Percentiles rank a stretch among this genome's conserved stretches.
These are phyloP conservation scores for Heliothis peltigera DNA, from an alignment of 2,888 invertebrate species.

Conservation along the genomic window DNA sequence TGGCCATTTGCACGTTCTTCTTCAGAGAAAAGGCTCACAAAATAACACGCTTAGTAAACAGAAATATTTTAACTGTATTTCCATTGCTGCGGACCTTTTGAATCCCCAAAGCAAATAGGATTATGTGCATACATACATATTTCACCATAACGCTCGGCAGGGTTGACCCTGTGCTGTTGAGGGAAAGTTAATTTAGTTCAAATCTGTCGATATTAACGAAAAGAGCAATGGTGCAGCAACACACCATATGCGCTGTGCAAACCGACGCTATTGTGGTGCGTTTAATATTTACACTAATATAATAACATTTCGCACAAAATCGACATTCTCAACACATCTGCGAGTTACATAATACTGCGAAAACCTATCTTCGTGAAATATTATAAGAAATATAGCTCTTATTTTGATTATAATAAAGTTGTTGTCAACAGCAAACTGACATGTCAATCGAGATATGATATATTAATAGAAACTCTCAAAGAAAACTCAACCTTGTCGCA, in stretches of 20 bases:
- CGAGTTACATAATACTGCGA: constrained; percentile 29
- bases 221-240: constrained; percentile 62
- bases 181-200: constrained; percentile 45
- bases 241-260: constrained; percentile 55
- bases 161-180: constrained; percentile 28
- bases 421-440: constrained; percentile 41
- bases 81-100: constrained; percentile 45
- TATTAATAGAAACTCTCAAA: constrained; percentile 37
- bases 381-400: constrained; percentile 41
- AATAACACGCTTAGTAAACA: constrained; percentile 33
- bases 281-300: constrained; percentile 61
- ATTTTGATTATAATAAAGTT: constrained; percentile 32
- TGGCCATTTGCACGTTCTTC: constrained; percentile 1
- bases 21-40: constrained; percentile 24
- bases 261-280: constrained; percentile 51
- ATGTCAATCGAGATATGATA: constrained; percentile 59
- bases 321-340: constrained; percentile 65
- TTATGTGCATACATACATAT: constrained; percentile 52
- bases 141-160: constrained; percentile 18
- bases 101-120: constrained; percentile 59
- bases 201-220: constrained; percentile 59
- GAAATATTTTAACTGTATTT: constrained; percentile 47
- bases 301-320: constrained; percentile 59
- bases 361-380: constrained; percentile 4
- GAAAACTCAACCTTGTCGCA: constrained; percentile 10